phyloP scores from a whole-genome alignment of 2,888 invertebrate genomes.

The Galerucella nymphaeae region DNA sequence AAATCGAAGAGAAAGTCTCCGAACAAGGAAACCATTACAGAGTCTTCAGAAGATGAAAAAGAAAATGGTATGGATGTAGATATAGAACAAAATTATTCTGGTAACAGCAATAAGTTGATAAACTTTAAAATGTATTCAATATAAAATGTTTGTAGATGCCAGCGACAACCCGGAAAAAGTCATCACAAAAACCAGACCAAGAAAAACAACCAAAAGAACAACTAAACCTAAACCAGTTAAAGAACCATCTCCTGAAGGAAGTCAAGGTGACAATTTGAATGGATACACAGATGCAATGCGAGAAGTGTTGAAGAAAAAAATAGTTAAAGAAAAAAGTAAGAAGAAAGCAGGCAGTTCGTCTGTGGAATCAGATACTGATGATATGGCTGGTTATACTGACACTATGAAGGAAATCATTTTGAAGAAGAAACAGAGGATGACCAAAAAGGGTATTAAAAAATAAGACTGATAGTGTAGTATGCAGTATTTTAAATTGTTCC shows the following conservation, averaged over 20 bases:
- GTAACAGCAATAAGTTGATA: not conserved
- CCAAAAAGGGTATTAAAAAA: not conserved
- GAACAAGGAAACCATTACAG: not conserved
- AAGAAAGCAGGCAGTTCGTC: slow-evolving; percentile 2
- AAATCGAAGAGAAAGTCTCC: slow-evolving; percentile 16
- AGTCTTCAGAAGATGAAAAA: slow-evolving; percentile 33
- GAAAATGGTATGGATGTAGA: slow-evolving; percentile 28
- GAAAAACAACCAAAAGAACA: not conserved
- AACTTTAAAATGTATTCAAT: not conserved
- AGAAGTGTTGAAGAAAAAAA: slow-evolving; percentile 45
- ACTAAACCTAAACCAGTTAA: slow-evolving; percentile 7
- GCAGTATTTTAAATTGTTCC: not conserved
- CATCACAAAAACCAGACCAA: not conserved
- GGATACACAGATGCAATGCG: slow-evolving; percentile 50
- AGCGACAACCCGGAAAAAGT: not conserved
- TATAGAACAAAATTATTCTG: slow-evolving; percentile 7
- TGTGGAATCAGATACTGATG: not conserved
- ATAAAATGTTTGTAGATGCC: not conserved
- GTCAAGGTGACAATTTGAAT: slow-evolving; percentile 16
- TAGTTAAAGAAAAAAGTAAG: slow-evolving; percentile 39
- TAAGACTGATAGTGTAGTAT: not conserved
- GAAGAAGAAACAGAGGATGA: slow-evolving; percentile 35
- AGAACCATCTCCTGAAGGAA: not conserved
- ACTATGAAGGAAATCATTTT: slow-evolving; percentile 47
- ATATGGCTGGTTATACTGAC: slow-evolving; percentile 18